phyloP scores from a whole-genome alignment of 2,888 invertebrate genomes.

The Leptogaster cylindrica region DNA sequence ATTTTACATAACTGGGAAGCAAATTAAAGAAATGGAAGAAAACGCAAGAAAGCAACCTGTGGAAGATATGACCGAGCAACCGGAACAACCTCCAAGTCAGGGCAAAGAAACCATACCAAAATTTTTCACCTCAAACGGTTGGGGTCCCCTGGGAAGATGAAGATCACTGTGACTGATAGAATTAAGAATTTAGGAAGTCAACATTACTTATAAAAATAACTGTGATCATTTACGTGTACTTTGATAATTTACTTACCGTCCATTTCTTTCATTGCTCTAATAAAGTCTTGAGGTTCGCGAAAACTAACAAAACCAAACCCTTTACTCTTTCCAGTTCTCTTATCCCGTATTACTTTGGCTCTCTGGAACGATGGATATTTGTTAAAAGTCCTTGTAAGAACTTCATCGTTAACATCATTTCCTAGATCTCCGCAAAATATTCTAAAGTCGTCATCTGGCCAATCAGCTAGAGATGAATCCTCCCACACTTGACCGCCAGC shows the following conservation, averaged over 20 bases:
- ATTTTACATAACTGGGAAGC: constrained; percentile 56
- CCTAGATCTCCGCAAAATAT: constrained; percentile 99
- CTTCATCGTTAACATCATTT: constrained; percentile 98
- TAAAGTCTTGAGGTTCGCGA: constrained; percentile 96
- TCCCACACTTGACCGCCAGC: constrained; percentile 98
- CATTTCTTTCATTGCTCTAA: constrained; percentile 99
- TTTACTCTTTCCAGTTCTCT: constrained; percentile 96
- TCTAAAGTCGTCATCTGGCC: constrained; percentile 98
- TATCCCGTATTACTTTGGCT: constrained; percentile 95
- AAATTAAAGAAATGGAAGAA: constrained; percentile 42
- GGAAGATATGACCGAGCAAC: constrained; percentile 15
- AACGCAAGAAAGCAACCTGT: neutral
- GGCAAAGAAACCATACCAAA: constrained; percentile 61
- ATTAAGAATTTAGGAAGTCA: neutral
- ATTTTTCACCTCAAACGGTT: constrained; percentile 65
- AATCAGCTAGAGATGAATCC: constrained; percentile 89
- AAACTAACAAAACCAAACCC: constrained; percentile 99
- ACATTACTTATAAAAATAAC: neutral
- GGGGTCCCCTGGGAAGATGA: constrained; percentile 63
- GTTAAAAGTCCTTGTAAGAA: constrained; percentile 93
- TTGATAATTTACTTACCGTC: constrained; percentile 74
- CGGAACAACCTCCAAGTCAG: constrained; percentile 43
- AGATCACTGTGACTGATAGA: neutral
- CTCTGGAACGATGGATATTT: constrained; percentile 91
- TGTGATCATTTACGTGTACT: neutral